A percentile compares a stretch with the other conserved stretches of the same genome.
Evolutionary conservation across 2,113 vertebrate species (phyloP).

Genomic region (Chaetura pelagica): DNA sequence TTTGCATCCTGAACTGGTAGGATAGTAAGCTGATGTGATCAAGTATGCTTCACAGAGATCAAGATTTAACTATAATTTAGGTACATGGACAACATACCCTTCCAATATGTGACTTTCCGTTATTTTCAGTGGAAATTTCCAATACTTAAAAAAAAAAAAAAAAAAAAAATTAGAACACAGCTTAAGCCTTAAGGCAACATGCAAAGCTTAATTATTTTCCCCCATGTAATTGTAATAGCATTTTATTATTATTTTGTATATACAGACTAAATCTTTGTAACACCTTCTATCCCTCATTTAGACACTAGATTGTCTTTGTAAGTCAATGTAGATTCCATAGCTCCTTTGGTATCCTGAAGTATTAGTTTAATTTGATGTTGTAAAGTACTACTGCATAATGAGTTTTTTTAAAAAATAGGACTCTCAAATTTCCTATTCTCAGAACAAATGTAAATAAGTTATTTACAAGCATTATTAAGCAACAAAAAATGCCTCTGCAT

Average conservation of each 20-base stretch:
- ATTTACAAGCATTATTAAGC: background rate
- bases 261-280: background rate
- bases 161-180: background rate
- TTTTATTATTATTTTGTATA: background rate
- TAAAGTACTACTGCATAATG: background rate
- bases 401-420: background rate
- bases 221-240: background rate
- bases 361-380: background rate
- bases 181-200: background rate
- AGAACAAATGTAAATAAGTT: conserved; percentile 15
- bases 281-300: background rate
- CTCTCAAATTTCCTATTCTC: background rate
- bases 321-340: background rate
- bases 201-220: background rate
- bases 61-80: background rate
- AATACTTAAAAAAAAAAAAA: background rate
- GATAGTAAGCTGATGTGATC: background rate
- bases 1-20: background rate
- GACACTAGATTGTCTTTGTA: background rate
- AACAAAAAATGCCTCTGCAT: conserved; percentile 2
- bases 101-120: background rate
- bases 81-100: background rate
- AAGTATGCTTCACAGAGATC: background rate
- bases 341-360: background rate
- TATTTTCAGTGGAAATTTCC: background rate